phyloP scores from a whole-genome alignment of 2,113 vertebrate genomes.

The Lates calcarifer region DNA sequence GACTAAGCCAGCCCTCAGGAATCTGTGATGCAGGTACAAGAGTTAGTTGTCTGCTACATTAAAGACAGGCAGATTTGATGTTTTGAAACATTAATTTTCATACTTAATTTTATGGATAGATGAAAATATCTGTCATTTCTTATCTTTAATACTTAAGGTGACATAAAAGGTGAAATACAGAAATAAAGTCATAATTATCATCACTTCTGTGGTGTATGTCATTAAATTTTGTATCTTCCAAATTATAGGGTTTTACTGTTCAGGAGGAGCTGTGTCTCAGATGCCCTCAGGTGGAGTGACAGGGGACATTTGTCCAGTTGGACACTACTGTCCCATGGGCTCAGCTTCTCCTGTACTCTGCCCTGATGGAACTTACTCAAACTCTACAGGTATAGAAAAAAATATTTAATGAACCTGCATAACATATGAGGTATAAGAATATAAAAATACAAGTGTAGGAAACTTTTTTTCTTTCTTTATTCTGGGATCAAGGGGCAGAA shows the following conservation, averaged over 20 bases:
- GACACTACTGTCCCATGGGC: slow-evolving; percentile 86
- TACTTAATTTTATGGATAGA: neutral
- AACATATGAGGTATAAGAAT: neutral
- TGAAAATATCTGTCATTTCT: neutral
- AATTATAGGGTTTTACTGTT: slow-evolving; percentile 89
- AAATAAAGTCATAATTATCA: neutral
- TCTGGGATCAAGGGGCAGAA: slow-evolving; percentile 77
- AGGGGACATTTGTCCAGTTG: slow-evolving; percentile 84
- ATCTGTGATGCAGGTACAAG: slow-evolving; percentile 65
- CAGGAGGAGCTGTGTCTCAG: slow-evolving; percentile 77
- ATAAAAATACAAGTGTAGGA: neutral
- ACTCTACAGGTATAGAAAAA: slow-evolving; percentile 83
- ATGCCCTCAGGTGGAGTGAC: slow-evolving; percentile 83
- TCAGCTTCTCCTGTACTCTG: slow-evolving; percentile 82
- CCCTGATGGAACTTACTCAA: slow-evolving; percentile 84
- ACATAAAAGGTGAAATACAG: neutral
- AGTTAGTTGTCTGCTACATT: neutral
- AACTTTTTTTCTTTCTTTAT: neutral
- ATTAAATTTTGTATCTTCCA: neutral
- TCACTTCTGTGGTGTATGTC: neutral
- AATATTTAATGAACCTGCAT: neutral
- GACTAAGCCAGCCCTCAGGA: slow-evolving; percentile 83
- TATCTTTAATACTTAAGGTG: neutral
- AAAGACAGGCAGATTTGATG: neutral
- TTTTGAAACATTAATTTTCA: neutral